Conservation (phyloP, 2,888 invertebrate genomes). For the Drosophila neonasuta region DNA sequence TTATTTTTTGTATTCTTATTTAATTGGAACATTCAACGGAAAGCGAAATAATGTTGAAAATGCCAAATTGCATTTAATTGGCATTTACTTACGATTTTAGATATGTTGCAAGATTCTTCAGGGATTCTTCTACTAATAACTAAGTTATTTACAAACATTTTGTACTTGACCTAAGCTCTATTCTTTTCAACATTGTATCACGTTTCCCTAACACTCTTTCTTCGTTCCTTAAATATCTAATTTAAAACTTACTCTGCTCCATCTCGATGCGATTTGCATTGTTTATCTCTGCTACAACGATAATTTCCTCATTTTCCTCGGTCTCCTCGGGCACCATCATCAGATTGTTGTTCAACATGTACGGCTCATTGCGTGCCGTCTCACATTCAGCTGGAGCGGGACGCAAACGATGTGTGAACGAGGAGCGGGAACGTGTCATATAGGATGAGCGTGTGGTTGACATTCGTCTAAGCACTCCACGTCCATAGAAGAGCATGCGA, state of each 20-base stretch:
- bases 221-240: not conserved
- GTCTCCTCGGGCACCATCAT: slow-evolving; percentile 74
- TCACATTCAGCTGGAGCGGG: slow-evolving; percentile 33
- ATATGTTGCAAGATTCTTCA: slow-evolving; percentile 16
- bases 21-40: slow-evolving; percentile 14
- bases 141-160: not conserved
- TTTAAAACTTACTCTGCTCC: slow-evolving; percentile 72
- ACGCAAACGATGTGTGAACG: slow-evolving; percentile 69
- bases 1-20: slow-evolving; percentile 22
- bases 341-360: slow-evolving; percentile 66
- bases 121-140: not conserved
- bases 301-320: slow-evolving; percentile 71
- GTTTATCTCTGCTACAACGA: slow-evolving; percentile 66
- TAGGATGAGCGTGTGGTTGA: slow-evolving; percentile 79
- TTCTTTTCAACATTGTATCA: slow-evolving; percentile 1
- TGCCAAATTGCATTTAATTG: slow-evolving; percentile 57
- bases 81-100: not conserved
- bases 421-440: slow-evolving; percentile 71
- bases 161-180: slow-evolving; percentile 1
- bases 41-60: slow-evolving; percentile 7
- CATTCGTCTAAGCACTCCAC: slow-evolving; percentile 61
- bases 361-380: slow-evolving; percentile 48
- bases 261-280: slow-evolving; percentile 44
- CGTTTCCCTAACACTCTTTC: not conserved
- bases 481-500: slow-evolving; percentile 73